A percentile compares a stretch with the other conserved stretches of the same genome.
These are phyloP conservation scores for Circaetus cinerascens DNA, from an alignment of 2,113 vertebrate genomes.

Conservation along the genomic window DNA sequence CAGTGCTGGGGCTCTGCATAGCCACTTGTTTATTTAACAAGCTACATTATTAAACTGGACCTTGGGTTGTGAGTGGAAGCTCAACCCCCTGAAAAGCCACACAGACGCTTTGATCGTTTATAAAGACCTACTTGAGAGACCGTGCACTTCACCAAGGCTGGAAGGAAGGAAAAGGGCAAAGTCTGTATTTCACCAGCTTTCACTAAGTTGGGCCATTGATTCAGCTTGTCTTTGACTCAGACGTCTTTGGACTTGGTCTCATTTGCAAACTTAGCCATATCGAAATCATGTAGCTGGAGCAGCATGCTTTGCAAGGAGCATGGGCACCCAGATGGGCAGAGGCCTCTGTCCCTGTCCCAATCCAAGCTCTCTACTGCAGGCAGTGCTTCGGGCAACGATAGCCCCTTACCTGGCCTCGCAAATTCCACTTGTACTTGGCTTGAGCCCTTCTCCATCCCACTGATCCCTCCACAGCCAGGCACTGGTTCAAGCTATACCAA, in stretches of 20 bases:
- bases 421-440: background rate
- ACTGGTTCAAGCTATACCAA: background rate
- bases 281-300: fast-evolving
- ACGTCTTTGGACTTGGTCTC: background rate
- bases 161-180: background rate
- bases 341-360: background rate
- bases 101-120: constrained; percentile 2
- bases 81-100: constrained; percentile 11
- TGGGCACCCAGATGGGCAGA: fast-evolving
- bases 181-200: constrained; percentile 40
- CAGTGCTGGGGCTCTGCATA: constrained; percentile 24
- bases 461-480: fast-evolving
- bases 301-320: fast-evolving
- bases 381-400: fast-evolving
- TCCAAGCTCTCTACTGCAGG: background rate
- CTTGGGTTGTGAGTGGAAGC: constrained; percentile 36
- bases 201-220: background rate
- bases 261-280: background rate
- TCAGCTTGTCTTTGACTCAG: background rate
- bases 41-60: constrained; percentile 50
- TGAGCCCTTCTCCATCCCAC: background rate
- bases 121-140: constrained; percentile 27
- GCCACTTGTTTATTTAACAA: constrained; percentile 65
- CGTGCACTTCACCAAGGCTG: background rate
- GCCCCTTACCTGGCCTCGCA: background rate